Percentiles rank a stretch among this genome's conserved stretches.
phyloP scores from a whole-genome alignment of 2,113 vertebrate genomes.

The Verasper variegatus region DNA sequence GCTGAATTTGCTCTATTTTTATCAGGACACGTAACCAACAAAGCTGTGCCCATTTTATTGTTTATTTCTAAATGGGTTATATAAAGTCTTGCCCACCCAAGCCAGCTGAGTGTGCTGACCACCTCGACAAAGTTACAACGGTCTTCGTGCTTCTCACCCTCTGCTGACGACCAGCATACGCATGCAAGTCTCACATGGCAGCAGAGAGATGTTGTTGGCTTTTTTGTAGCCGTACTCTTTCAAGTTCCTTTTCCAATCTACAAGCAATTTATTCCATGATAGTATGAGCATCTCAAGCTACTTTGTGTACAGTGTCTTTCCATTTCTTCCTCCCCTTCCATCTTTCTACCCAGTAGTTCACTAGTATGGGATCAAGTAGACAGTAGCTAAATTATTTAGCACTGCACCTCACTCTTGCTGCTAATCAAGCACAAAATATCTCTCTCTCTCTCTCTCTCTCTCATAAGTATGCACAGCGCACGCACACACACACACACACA shows the following conservation, averaged over 20 bases:
- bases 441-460: slow-evolving; percentile 8
- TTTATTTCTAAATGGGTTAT: slow-evolving; percentile 8
- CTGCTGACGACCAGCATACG: neutral
- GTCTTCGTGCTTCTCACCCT: neutral
- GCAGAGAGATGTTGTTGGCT: neutral
- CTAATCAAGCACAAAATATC: slow-evolving; percentile 44
- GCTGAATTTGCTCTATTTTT: slow-evolving; percentile 2
- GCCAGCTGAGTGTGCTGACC: neutral
- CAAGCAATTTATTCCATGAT: neutral
- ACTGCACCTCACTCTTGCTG: slow-evolving; percentile 25
- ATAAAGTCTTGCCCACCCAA: neutral
- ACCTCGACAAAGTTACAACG: neutral
- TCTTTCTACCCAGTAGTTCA: neutral
- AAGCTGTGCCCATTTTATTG: neutral
- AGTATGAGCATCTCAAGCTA: neutral
- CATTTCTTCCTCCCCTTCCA: neutral
- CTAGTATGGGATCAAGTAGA: slow-evolving; percentile 41
- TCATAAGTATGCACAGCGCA: neutral
- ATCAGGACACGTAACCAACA: neutral
- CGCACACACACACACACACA: slow-evolving; percentile 4
- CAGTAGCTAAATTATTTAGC: slow-evolving; percentile 62
- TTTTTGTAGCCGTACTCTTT: neutral
- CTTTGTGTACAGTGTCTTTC: neutral
- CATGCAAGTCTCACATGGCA: neutral
- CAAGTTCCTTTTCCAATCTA: neutral